phyloP scores from a whole-genome alignment of 2,888 invertebrate species.

The Machimus rusticus region DNA sequence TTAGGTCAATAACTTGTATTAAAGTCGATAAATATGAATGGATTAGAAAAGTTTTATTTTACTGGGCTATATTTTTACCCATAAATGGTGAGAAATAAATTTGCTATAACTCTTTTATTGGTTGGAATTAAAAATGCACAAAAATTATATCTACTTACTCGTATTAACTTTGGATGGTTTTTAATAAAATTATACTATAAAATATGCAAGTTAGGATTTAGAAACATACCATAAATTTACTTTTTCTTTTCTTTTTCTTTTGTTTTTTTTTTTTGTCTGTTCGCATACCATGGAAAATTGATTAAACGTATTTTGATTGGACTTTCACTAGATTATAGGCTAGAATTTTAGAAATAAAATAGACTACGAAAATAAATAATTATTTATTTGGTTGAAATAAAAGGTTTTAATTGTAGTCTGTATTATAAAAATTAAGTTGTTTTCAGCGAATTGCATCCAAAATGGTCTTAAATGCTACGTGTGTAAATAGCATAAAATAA shows the following conservation, averaged over 20 bases:
- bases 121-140: background rate
- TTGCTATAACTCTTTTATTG: background rate
- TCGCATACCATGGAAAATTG: too few species aligned
- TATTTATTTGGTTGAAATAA: too few species aligned
- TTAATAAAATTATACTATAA: too few species aligned
- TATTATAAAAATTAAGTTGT: background rate
- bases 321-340: too few species aligned
- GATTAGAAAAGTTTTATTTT: background rate
- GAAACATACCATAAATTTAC: too few species aligned
- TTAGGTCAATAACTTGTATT: background rate
- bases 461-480: background rate
- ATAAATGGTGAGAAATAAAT: background rate
- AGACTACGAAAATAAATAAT: too few species aligned
- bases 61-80: background rate
- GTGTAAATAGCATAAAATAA: background rate
- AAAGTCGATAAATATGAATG: background rate
- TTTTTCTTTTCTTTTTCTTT: too few species aligned
- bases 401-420: background rate
- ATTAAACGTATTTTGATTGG: too few species aligned
- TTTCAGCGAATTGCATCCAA: background rate
- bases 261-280: too few species aligned
- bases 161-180: too few species aligned
- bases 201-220: too few species aligned
- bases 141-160: background rate
- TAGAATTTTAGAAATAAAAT: too few species aligned